Percentiles rank a stretch among this genome's conserved stretches.
Evolutionary conservation across 2,797 vertebrate species (phyloP).

Genomic region (Coracias cyanogaster): DNA sequence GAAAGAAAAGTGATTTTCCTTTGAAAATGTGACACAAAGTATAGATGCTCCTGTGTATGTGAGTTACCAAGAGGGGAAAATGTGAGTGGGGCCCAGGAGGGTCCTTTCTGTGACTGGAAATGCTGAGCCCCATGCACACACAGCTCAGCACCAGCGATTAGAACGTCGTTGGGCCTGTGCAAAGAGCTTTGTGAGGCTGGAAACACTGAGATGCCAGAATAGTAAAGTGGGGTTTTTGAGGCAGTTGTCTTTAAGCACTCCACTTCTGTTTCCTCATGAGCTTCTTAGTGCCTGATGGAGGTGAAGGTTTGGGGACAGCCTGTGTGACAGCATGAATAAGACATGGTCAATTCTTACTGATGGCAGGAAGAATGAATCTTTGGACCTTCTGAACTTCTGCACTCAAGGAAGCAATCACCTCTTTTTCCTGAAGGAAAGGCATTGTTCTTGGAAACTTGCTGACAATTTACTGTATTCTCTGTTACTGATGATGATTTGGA

Average conservation of each 20-base stretch:
- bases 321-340: neutral
- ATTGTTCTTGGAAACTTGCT: neutral
- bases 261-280: neutral
- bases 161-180: neutral
- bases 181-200: neutral
- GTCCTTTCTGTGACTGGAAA: neutral
- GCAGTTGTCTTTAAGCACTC: neutral
- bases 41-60: neutral
- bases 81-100: neutral
- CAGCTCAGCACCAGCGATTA: neutral
- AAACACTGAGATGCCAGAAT: neutral
- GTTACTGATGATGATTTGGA: neutral
- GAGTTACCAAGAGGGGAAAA: neutral
- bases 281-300: neutral
- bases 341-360: neutral
- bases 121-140: neutral
- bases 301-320: neutral
- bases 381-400: neutral
- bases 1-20: neutral
- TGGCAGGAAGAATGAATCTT: neutral
- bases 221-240: neutral
- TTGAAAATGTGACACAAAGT: neutral
- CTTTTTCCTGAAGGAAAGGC: neutral
- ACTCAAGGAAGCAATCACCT: neutral
- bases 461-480: neutral